Evolutionary conservation across 2,888 invertebrate genomes (phyloP), one percentile per base, ranked within the genome.

Genomic region (Meteorus colon): DNA sequence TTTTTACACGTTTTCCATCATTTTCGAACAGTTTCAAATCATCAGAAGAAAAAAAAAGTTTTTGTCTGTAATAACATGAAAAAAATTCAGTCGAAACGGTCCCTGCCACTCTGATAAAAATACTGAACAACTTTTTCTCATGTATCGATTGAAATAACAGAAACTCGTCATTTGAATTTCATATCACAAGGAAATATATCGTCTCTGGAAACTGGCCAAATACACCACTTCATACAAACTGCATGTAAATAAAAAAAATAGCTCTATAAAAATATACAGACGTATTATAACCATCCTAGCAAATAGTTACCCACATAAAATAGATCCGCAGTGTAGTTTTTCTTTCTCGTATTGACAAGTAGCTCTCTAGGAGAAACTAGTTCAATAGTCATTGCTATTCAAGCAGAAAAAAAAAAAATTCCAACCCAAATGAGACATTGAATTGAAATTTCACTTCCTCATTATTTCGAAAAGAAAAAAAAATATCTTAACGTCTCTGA

Each of bases 291-390:
- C n/a, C 19, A 6, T 55, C 6, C 19, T 55, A 41, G 66, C 10
- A 66, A 24, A 41, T 45, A 14, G 14, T 45, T 45, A 24, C 37
- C 5, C 5, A 41, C 12, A 66, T 24, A 12, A 14, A 4, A 66
- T 14, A 41, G 41, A 12, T 41, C 4, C 29, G 19, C 8, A 41
- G 10, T 41, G 19, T 63, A 63, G 63, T 63, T 63, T 14, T 29
- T 41, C 12, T 41, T 41, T 55, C 4, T 6, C 24, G n/a, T 19
- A 55, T 19, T 55, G 19, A 24, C 6, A 27, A 66, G 24, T 41
- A 70, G 24, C 60, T 73, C 66, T 34, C 34, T 51, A 66, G 65
- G 34, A 70, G 37, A 27, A 41, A 19, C 4, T 19, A 55, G 55
- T 55, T 55, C 19, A 55, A 55, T n/a, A 55, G 19, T 24, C 24